Evolutionary conservation across 2,888 invertebrate genomes (phyloP).

Genomic region (Sympetrum striolatum): DNA sequence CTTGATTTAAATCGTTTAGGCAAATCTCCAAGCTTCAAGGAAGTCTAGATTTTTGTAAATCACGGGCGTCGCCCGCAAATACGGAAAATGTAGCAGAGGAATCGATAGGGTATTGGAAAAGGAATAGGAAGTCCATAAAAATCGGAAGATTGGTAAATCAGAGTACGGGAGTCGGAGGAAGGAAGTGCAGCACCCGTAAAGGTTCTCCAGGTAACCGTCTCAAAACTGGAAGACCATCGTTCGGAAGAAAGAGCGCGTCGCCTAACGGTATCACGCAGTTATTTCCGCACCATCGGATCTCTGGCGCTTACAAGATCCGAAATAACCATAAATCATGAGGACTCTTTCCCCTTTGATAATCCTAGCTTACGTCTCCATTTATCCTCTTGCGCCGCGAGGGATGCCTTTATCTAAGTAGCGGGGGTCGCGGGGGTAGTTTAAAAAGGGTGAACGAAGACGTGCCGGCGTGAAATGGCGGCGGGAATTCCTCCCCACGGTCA

Average conservation of each 20-base stretch:
- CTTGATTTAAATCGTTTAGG: too few relatives aligned
- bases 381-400: not conserved
- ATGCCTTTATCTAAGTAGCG: not conserved
- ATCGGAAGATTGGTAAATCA: not conserved
- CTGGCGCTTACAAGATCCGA: not conserved
- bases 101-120: not conserved
- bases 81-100: not conserved
- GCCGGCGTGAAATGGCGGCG: not conserved
- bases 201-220: not conserved
- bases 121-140: not conserved
- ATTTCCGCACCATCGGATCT: not conserved
- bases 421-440: too few relatives aligned
- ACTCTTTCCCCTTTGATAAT: not conserved
- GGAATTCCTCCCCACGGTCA: not conserved
- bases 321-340: not conserved
- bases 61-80: too few relatives aligned
- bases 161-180: not conserved
- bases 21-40: too few relatives aligned
- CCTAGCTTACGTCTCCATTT: not conserved
- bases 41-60: too few relatives aligned
- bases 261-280: not conserved
- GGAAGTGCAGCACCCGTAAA: not conserved
- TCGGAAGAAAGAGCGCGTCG: not conserved
- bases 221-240: not conserved
- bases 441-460: not conserved